A percentile compares a stretch with the other conserved stretches of the same genome.
Evolutionary conservation across 1,140 invertebrate species (phyloP).

Genomic region (Aphidius ervi): DNA sequence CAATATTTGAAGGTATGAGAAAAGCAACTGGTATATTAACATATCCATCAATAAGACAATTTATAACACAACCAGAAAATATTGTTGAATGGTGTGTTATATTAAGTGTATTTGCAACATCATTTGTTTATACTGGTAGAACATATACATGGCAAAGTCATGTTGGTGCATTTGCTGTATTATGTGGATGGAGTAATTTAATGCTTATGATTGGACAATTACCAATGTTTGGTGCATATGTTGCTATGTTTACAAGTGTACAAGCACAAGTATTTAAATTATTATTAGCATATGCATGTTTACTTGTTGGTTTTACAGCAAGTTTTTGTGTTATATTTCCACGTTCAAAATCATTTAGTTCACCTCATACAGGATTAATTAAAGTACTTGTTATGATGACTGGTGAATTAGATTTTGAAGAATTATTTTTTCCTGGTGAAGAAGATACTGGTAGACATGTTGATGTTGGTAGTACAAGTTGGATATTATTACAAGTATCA

Average conservation of each 20-base stretch:
- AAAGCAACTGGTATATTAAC: constrained; percentile 74
- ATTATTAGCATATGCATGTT: constrained; percentile 76
- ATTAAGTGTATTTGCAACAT: constrained; percentile 74
- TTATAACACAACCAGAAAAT: constrained; percentile 77
- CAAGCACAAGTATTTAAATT: constrained; percentile 82
- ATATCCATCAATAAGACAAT: constrained; percentile 71
- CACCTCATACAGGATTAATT: constrained; percentile 73
- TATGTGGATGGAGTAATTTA: constrained; percentile 80
- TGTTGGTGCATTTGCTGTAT: constrained; percentile 75
- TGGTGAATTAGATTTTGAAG: constrained; percentile 72
- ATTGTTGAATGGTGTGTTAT: constrained; percentile 83
- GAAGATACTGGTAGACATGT: constrained; percentile 60
- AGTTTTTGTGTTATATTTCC: constrained; percentile 84
- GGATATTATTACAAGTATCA: constrained; percentile 63
- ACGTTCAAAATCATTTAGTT: constrained; percentile 71
- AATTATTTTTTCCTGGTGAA: constrained; percentile 58
- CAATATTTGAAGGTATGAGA: constrained; percentile 69
- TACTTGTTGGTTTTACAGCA: constrained; percentile 79
- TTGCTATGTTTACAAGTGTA: constrained; percentile 82
- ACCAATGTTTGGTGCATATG: constrained; percentile 79
- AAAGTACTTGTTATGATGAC: constrained; percentile 88
- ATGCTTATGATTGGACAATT: constrained; percentile 85
- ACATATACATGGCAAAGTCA: constrained; percentile 79
- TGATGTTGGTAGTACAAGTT: constrained; percentile 34
- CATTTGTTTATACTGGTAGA: constrained; percentile 69